Conservation (phyloP, 2,797 vertebrate species). For the Helostoma temminkii region DNA sequence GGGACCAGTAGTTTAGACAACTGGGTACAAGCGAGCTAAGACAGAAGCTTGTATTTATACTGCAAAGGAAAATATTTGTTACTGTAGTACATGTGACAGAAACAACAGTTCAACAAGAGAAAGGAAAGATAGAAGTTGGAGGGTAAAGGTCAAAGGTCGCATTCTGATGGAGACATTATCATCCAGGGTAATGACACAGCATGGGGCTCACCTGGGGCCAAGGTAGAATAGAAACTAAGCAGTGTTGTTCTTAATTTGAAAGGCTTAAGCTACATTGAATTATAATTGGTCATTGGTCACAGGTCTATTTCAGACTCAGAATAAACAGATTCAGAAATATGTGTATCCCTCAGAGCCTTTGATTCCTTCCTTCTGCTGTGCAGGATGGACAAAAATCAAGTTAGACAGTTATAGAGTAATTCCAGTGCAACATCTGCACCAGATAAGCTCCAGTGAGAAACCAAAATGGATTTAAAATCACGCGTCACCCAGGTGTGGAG, state of each 20-base stretch:
- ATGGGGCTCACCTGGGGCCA: constrained; percentile 11
- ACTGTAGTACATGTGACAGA: constrained; percentile 29
- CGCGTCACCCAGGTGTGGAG: constrained; percentile 35
- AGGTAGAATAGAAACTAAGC: background rate
- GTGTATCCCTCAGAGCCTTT: constrained; percentile 9
- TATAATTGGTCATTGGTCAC: no score
- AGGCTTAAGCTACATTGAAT: background rate
- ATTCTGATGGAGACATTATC: constrained; percentile 14
- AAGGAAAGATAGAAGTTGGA: constrained; percentile 14
- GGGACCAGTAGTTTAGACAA: background rate
- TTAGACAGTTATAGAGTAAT: constrained; percentile 38
- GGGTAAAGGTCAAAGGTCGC: constrained; percentile 29
- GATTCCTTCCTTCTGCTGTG: constrained; percentile 19
- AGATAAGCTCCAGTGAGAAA: constrained; percentile 41
- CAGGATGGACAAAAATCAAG: constrained; percentile 36
- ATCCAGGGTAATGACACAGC: constrained; percentile 5
- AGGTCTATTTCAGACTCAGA: no score
- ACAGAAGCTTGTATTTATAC: constrained; percentile 16
- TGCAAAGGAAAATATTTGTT: constrained; percentile 13
- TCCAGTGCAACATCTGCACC: constrained; percentile 44
- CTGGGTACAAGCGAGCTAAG: constrained; percentile 8
- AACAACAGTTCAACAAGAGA: constrained; percentile 19
- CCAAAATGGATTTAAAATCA: constrained; percentile 44
- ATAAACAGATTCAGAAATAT: constrained; percentile 1
- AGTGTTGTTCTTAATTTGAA: no score